Conservation (phyloP, 2,113 vertebrate species). For the Chaetodon trifascialis region DNA sequence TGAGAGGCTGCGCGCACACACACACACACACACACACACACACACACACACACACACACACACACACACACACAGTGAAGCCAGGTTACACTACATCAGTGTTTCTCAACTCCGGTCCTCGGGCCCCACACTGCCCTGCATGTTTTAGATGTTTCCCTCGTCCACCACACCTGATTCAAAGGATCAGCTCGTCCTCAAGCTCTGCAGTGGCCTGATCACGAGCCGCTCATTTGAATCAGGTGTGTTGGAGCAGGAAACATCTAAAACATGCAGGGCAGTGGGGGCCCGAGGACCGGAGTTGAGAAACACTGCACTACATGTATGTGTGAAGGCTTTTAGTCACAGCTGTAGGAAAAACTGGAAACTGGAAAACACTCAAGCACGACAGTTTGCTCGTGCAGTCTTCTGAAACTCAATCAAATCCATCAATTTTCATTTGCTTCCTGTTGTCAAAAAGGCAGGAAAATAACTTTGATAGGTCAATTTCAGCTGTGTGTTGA, state of each 20-base stretch:
- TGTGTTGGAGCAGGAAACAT: no score
- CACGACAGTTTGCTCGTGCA: not conserved
- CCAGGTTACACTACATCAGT: not conserved
- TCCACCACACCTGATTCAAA: no score
- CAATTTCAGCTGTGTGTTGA: no score
- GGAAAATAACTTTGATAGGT: not conserved
- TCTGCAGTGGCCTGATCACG: no score
- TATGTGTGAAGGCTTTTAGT: not conserved
- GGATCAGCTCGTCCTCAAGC: no score
- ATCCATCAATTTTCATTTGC: not conserved
- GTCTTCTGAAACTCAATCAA: not conserved
- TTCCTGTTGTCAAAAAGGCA: not conserved
- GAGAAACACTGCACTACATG: no score
- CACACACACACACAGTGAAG: conserved; percentile 2
- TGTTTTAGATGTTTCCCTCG: no score
- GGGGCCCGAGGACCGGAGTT: no score
- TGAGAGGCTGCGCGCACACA: conserved; percentile 7
- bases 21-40: not conserved
- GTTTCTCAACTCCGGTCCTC: no score
- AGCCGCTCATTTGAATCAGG: no score
- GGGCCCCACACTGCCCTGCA: no score
- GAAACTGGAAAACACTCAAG: not conserved
- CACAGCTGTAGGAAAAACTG: not conserved
- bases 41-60: not conserved
- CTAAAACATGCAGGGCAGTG: no score